Base-by-base conservation (phyloP, 2,888 invertebrate genomes). In the Drosophila sordidapex region DNA sequence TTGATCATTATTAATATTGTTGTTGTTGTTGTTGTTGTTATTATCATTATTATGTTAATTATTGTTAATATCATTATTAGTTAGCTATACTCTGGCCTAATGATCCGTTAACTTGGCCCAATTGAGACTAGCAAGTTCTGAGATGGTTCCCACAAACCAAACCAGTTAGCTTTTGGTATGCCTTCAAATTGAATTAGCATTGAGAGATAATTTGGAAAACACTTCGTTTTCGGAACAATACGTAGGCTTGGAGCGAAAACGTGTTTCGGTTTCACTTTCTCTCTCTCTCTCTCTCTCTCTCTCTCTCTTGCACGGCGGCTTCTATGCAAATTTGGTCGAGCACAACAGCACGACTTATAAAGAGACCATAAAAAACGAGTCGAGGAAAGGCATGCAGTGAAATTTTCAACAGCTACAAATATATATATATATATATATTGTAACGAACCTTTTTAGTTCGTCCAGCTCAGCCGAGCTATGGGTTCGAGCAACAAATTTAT, bases 181-280 rank as follows among this genome's bases (percentile, higher is more conserved):
- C 18, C n/a, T 38, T 49, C 2, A 29, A 25, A 38, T 38, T 11
- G 25, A 60, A 33, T 64, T 52, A 2, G 51, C 51, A 66, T 58
- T 58, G 46, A 25, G 51, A 62, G 64, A 52, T 73, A 31, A 46
- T 59, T 76, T 68, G 57, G 67, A 76, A 71, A 76, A 67, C 58
- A 53, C 51, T 70, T 52, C 15, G 31, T n/a, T 62, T 70, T 65
- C 33, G 54, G 49, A 70, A 75, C 62, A 75, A 67, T 64, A 49
- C 27, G 15, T 61, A 13, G 62, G 18, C 52, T 51, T 49, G 49
- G 53, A 60, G 72, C 73, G 66, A 73, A 77, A 77, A 77, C 77
- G 56, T 77, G 77, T 77, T 76, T 64, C 46, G 61, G 57, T 69
- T 70, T 76, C 77, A 61, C 69, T 77, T 76, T 77, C 77, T 18